phyloP scores from a whole-genome alignment of 23 tunicate species.

The Trididemnum nubilum region DNA sequence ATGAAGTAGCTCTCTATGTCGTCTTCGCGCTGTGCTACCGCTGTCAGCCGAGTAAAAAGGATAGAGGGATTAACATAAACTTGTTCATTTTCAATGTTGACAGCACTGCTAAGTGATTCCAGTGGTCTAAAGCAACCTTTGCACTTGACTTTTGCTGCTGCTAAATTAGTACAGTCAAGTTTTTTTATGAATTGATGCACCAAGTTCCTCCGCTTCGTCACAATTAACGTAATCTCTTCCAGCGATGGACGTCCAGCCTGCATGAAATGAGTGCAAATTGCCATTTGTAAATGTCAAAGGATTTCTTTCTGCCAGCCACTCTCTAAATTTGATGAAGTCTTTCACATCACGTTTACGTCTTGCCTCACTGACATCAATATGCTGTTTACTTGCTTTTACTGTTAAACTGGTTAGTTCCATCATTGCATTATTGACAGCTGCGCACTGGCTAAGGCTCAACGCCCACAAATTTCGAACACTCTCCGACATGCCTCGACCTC shows the following conservation, averaged over 20 bases:
- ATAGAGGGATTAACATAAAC: neutral
- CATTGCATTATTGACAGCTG: conserved; percentile 14
- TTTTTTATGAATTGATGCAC: neutral
- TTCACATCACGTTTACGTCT: neutral
- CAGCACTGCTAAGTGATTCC: neutral
- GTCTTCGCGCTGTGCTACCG: conserved; percentile 1
- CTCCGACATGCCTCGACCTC: conserved; percentile 9
- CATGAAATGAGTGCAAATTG: conserved; percentile 6
- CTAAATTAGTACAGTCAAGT: neutral
- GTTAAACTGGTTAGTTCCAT: neutral
- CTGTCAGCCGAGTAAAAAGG: neutral
- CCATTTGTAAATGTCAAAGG: neutral
- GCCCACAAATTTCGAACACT: conserved; percentile 12
- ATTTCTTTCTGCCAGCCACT: neutral
- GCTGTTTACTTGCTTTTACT: conserved; percentile 16
- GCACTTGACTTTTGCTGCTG: neutral
- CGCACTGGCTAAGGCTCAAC: neutral
- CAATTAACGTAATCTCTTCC: neutral
- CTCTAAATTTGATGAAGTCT: neutral
- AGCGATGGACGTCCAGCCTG: neutral
- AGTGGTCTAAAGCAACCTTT: neutral
- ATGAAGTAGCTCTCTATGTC: neutral
- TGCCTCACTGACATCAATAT: neutral
- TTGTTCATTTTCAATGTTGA: neutral
- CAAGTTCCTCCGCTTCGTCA: conserved; percentile 4